These are phyloP conservation scores for Akabosia matsudoensis DNA, from an alignment of 1,140 invertebrate species.

Conservation along the genomic window DNA sequence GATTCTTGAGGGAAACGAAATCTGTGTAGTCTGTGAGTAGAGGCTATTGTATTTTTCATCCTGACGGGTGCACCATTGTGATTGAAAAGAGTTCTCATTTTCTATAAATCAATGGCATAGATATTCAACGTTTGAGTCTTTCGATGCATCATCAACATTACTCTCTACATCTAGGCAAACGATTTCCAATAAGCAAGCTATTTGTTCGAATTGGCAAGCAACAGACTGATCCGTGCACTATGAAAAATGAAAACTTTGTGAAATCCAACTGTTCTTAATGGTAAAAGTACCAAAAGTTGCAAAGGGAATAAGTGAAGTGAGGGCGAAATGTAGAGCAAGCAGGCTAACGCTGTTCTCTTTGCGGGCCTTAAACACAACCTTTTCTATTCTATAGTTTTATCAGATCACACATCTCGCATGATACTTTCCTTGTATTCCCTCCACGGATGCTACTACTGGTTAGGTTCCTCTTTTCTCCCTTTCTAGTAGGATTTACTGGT, in stretches of 20 bases:
- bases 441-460: neutral
- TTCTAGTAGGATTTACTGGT: slow-evolving; percentile 8
- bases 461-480: neutral
- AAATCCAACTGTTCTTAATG: too few relatives aligned
- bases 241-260: neutral
- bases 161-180: neutral
- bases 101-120: too few relatives aligned
- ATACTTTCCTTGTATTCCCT: neutral
- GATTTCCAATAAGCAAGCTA: neutral
- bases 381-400: slow-evolving; percentile 16
- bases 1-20: too few relatives aligned
- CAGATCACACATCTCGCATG: slow-evolving; percentile 20
- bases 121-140: neutral
- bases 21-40: too few relatives aligned
- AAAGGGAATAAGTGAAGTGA: slow-evolving; percentile 3
- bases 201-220: neutral
- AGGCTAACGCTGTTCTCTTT: neutral
- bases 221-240: neutral
- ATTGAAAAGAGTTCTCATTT: too few relatives aligned
- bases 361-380: neutral
- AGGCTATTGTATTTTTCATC: too few relatives aligned
- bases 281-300: too few relatives aligned
- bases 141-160: neutral
- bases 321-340: neutral
- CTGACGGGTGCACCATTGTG: too few relatives aligned